phyloP scores from a whole-genome alignment of 2,797 vertebrate species.

The Lycodopsis pacificus region DNA sequence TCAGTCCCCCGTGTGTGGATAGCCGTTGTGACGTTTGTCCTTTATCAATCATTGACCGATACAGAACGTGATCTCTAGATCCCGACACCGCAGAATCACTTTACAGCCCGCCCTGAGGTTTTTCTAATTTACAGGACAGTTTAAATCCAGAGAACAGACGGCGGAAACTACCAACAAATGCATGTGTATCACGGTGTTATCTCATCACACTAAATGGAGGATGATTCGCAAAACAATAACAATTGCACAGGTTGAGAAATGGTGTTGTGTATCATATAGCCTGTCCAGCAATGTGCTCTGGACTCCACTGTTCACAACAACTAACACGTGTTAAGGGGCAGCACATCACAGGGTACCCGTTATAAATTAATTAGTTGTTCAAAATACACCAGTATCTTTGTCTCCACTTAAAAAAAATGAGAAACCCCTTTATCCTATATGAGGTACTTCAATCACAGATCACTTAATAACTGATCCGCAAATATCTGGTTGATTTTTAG shows the following conservation, averaged over 20 bases:
- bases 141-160: not conserved
- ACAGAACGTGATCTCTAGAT: constrained; percentile 24
- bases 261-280: not conserved
- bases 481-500: not conserved
- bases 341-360: not conserved
- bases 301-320: not conserved
- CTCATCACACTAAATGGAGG: not conserved
- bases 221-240: not conserved
- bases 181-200: not conserved
- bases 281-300: not conserved
- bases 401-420: not conserved
- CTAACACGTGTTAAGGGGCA: not conserved
- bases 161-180: not conserved
- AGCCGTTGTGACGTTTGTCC: constrained; percentile 26
- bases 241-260: not conserved
- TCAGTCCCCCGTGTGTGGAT: constrained; percentile 12
- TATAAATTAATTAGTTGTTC: not conserved
- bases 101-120: not conserved
- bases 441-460: not conserved
- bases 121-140: constrained; percentile 4
- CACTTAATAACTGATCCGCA: not conserved
- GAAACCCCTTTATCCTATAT: not conserved
- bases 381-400: not conserved
- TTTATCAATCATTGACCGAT: constrained; percentile 61
- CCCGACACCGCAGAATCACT: constrained; percentile 10